A percentile compares a stretch with the other conserved stretches of the same genome.
phyloP scores from a whole-genome alignment of 2,113 vertebrate species.

The Nothoprocta perdicaria region DNA sequence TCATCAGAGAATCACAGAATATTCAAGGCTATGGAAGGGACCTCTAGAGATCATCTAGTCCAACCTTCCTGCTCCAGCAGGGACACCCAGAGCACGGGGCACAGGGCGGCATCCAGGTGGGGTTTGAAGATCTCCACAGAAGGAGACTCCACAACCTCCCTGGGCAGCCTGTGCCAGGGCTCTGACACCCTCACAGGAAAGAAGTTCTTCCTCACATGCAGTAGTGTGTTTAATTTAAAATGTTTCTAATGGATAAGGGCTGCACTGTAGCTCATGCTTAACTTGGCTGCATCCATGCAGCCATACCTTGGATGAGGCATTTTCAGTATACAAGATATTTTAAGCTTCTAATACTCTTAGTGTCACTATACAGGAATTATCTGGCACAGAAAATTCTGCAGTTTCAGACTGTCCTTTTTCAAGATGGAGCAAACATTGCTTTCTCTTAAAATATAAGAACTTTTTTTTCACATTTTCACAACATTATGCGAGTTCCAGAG shows the following conservation, averaged over 20 bases:
- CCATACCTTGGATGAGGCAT: rapidly evolving
- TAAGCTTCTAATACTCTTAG: neutral
- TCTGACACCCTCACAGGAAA: no score
- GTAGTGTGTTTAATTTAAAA: neutral
- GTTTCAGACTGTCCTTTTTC: neutral
- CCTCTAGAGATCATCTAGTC: no score
- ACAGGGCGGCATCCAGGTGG: no score
- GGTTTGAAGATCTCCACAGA: no score
- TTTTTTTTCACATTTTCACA: neutral
- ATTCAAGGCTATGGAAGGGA: no score
- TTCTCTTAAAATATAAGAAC: neutral
- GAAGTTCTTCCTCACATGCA: no score
- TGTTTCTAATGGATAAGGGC: rapidly evolving
- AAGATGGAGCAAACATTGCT: neutral
- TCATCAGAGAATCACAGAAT: no score
- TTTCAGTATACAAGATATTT: rapidly evolving
- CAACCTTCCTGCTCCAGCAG: no score
- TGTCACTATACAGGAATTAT: neutral
- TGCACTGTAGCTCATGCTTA: neutral
- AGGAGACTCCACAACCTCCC: no score
- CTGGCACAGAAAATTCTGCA: neutral
- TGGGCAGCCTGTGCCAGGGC: no score
- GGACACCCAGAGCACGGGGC: no score
- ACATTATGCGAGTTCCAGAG: no score
- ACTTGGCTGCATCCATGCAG: neutral